A percentile compares a stretch with the other conserved stretches of the same genome.
These are phyloP conservation scores for Flabesymbios commensalis DNA, from an alignment of 2,888 invertebrate genomes.

Conservation along the genomic window DNA sequence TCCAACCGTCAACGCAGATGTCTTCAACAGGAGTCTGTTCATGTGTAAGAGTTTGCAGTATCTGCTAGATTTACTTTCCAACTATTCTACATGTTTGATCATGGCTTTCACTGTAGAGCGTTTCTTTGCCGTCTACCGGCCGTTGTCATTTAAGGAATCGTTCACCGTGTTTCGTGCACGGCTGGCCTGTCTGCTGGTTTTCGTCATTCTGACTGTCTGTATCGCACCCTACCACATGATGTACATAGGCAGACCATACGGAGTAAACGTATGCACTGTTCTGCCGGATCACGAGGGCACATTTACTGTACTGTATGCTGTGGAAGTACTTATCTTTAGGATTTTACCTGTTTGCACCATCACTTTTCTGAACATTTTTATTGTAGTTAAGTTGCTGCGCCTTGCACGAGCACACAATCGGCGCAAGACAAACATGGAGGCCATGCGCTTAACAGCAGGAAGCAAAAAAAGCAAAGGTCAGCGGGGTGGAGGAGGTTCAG, in stretches of 20 bases:
- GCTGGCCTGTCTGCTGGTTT: slow-evolving; percentile 14
- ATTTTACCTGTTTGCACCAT: slow-evolving; percentile 35
- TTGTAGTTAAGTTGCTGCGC: slow-evolving; percentile 30
- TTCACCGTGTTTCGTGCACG: slow-evolving; percentile 34
- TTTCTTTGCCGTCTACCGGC: slow-evolving; percentile 35
- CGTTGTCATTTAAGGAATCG: slow-evolving; percentile 34
- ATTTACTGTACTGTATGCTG: slow-evolving; percentile 26
- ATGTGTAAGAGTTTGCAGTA: slow-evolving; percentile 33
- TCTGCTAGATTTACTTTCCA: slow-evolving; percentile 32
- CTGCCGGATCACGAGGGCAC: slow-evolving; percentile 11
- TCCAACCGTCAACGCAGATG: slow-evolving; percentile 15
- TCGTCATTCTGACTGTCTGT: slow-evolving; percentile 17
- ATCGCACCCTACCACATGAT: slow-evolving; percentile 35
- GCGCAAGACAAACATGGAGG: background rate
- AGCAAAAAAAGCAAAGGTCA: background rate
- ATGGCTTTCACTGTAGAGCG: slow-evolving; percentile 38
- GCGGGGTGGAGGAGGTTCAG: background rate
- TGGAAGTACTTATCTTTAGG: slow-evolving; percentile 31
- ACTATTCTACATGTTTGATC: slow-evolving; percentile 38
- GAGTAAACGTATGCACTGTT: slow-evolving; percentile 26
- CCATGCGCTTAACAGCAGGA: background rate
- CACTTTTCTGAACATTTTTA: slow-evolving; percentile 37
- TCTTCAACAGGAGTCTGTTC: slow-evolving; percentile 21
- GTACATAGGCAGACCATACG: slow-evolving; percentile 20
- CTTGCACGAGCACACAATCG: slow-evolving; percentile 1